Conservation (phyloP, 2,113 vertebrate genomes). For the Spilogale gracilis region DNA sequence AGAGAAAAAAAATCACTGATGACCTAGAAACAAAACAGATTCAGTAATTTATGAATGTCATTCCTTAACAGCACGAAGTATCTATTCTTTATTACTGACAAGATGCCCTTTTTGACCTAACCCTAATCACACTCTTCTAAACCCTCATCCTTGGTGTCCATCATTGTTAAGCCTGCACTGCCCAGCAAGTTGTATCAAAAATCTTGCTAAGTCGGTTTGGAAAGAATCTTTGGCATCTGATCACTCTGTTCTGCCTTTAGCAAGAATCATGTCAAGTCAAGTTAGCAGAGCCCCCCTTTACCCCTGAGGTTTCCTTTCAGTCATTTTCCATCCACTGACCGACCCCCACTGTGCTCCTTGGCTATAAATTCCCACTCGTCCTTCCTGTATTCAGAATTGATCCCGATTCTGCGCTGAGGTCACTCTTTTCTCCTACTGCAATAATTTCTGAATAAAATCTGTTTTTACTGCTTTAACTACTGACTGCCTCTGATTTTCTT, state of each 20-base stretch:
- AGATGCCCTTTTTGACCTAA: slow-evolving; percentile 7
- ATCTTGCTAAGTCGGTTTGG: not conserved
- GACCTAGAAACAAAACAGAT: slow-evolving; percentile 25
- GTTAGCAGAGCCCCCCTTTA: slow-evolving; percentile 13
- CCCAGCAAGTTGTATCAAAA: not conserved
- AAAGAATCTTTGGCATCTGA: not conserved
- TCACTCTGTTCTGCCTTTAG: not conserved
- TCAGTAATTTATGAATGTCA: not conserved
- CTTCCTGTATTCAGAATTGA: not conserved
- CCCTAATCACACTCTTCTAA: slow-evolving; percentile 19
- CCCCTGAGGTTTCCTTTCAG: not conserved
- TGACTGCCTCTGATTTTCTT: not conserved
- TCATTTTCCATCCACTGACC: not conserved
- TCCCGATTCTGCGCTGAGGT: slow-evolving; percentile 13
- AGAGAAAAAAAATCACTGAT: not conserved
- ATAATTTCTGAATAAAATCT: slow-evolving; percentile 39
- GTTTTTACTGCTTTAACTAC: slow-evolving; percentile 14
- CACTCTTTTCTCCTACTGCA: not conserved
- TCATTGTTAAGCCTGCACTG: not conserved
- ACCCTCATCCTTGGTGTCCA: not conserved
- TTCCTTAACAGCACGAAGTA: not conserved
- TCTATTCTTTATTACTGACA: slow-evolving; percentile 20
- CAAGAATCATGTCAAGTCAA: not conserved
- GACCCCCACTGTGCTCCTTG: not conserved
- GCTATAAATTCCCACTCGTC: not conserved